Conservation (phyloP, 2,797 vertebrate genomes). For the Myoxocephalus aenaeus region DNA sequence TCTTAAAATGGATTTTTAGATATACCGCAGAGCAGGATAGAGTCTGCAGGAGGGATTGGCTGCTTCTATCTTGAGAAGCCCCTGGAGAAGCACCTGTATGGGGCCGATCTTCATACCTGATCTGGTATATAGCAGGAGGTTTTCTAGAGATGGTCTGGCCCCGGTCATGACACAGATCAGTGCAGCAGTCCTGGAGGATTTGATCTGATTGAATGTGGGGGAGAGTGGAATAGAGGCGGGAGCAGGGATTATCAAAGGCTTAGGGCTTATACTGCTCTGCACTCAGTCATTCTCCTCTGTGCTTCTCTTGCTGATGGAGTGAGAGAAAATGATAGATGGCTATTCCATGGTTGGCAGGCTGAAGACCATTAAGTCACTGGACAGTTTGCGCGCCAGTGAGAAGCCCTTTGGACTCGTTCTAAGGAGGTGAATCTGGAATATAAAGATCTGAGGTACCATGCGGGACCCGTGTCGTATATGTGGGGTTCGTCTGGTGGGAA, state of each 20-base stretch:
- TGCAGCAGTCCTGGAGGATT: conserved; percentile 64
- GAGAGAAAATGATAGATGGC: conserved; percentile 59
- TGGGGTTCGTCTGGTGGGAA: conserved; percentile 73
- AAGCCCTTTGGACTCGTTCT: conserved; percentile 43
- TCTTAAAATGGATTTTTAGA: conserved; percentile 31
- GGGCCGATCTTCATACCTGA: background rate
- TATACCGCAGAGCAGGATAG: conserved; percentile 1
- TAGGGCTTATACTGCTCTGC: conserved; percentile 76
- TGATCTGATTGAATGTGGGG: conserved; percentile 71
- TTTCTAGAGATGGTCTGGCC: conserved; percentile 48
- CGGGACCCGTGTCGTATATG: conserved; percentile 83
- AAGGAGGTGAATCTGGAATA: conserved; percentile 25
- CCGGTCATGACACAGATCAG: conserved; percentile 48
- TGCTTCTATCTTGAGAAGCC: background rate
- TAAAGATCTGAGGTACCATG: conserved; percentile 67
- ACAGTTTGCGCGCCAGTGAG: conserved; percentile 39
- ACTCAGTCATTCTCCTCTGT: conserved; percentile 68
- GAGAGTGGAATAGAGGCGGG: conserved; percentile 76
- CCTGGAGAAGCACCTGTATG: background rate
- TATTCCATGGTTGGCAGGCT: conserved; percentile 46
- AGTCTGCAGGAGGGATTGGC: background rate
- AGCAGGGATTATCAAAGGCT: conserved; percentile 81
- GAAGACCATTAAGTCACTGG: conserved; percentile 34
- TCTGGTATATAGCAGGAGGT: conserved; percentile 1
- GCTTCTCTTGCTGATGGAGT: conserved; percentile 57